A percentile compares a stretch with the other conserved stretches of the same genome.
These are phyloP conservation scores for Eubasilissa regina DNA, from an alignment of 1,140 invertebrate genomes.

Conservation along the genomic window DNA sequence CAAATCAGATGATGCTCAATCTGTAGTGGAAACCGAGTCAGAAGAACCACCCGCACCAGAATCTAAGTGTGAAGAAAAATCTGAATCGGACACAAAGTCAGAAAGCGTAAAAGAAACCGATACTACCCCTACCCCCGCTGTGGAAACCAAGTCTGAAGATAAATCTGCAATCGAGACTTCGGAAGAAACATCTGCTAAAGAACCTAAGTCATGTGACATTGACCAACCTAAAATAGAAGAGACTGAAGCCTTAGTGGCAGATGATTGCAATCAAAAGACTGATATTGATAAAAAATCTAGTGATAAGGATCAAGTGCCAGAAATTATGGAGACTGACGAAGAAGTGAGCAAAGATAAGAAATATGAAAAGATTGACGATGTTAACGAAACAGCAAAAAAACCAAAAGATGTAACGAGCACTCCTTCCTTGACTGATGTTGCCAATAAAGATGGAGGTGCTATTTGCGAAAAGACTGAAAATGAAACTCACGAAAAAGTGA, in stretches of 20 bases:
- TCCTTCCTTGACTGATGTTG: slow-evolving; percentile 18
- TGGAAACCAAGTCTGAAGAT: slow-evolving; percentile 28
- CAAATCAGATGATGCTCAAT: not conserved
- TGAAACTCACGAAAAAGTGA: slow-evolving; percentile 8
- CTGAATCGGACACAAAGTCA: slow-evolving; percentile 4
- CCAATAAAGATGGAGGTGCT: slow-evolving; percentile 20
- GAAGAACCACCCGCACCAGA: not conserved
- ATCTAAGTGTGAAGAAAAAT: slow-evolving; percentile 11
- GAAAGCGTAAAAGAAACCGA: not conserved
- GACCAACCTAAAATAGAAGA: slow-evolving; percentile 20
- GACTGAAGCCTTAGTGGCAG: slow-evolving; percentile 38
- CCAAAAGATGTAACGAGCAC: not conserved
- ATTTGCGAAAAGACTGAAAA: slow-evolving; percentile 45
- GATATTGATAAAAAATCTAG: slow-evolving; percentile 40
- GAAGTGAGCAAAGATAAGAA: slow-evolving; percentile 1
- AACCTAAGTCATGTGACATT: not conserved
- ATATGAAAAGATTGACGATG: slow-evolving; percentile 19
- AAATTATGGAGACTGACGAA: slow-evolving; percentile 54
- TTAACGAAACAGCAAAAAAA: not conserved
- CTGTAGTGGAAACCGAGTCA: not conserved
- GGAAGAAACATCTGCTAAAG: slow-evolving; percentile 2
- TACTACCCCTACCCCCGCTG: not conserved
- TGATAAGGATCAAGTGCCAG: slow-evolving; percentile 53
- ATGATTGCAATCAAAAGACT: slow-evolving; percentile 53
- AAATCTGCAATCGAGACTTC: not conserved